A percentile compares a stretch with the other conserved stretches of the same genome.
These are phyloP conservation scores for Orussus abietinus DNA, from an alignment of 1,140 invertebrate genomes.

Conservation along the genomic window DNA sequence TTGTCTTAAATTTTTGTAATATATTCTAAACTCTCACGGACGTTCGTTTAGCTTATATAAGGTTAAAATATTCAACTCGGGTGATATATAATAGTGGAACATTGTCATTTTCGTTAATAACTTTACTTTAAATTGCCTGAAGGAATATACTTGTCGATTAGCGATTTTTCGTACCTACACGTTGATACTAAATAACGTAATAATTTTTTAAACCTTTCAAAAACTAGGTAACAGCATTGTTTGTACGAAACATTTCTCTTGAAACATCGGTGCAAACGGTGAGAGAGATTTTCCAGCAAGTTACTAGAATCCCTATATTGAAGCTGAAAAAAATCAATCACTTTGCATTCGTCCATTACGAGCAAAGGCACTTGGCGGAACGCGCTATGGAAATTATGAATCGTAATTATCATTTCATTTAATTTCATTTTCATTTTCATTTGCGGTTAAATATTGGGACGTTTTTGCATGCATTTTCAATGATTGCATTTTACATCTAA, in stretches of 20 bases:
- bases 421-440: neutral
- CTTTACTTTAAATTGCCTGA: no score
- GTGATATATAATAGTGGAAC: no score
- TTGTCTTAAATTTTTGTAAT: no score
- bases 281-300: constrained; percentile 38
- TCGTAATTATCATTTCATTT: constrained; percentile 25
- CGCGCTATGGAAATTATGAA: constrained; percentile 37
- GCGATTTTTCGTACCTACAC: no score
- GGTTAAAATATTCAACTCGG: no score
- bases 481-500: constrained; percentile 10
- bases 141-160: no score
- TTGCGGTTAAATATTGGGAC: neutral
- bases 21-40: no score
- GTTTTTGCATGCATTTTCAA: constrained; percentile 10
- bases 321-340: constrained; percentile 52
- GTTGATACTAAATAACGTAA: neutral
- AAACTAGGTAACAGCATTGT: constrained; percentile 49
- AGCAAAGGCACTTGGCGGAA: constrained; percentile 38
- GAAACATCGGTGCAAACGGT: constrained; percentile 39
- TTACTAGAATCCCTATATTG: constrained; percentile 40
- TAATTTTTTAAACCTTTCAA: neutral
- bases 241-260: constrained; percentile 42
- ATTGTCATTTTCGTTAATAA: no score
- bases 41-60: no score
- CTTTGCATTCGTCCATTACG: constrained; percentile 50